Conservation (phyloP, 1,140 invertebrate species). For the Aphis craccivora region DNA sequence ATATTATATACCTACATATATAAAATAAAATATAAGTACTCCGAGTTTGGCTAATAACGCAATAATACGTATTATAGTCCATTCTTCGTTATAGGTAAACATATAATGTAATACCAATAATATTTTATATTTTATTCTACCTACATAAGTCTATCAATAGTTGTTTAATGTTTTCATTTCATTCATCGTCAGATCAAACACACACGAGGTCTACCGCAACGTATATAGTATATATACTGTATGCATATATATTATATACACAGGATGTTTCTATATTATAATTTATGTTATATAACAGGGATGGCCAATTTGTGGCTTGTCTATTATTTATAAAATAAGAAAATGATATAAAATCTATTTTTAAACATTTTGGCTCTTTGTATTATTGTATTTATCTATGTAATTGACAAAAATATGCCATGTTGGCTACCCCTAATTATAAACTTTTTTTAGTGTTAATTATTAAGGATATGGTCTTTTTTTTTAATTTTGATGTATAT, state of each 20-base stretch:
- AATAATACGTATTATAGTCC: background rate
- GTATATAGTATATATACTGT: background rate
- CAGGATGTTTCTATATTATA: background rate
- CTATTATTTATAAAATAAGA: too few species aligned
- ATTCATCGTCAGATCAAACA: background rate
- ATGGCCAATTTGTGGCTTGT: too few species aligned
- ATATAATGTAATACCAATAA: background rate
- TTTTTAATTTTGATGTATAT: background rate
- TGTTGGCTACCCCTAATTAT: too few species aligned
- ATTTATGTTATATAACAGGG: too few species aligned
- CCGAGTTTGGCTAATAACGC: background rate
- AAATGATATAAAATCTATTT: too few species aligned
- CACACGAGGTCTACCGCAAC: background rate
- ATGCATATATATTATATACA: background rate
- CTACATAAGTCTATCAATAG: background rate
- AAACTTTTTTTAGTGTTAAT: background rate
- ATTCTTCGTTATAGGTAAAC: background rate
- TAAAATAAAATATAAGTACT: background rate
- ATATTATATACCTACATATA: background rate
- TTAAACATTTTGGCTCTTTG: too few species aligned
- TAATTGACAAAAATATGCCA: too few species aligned
- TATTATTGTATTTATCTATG: too few species aligned
- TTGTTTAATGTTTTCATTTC: background rate
- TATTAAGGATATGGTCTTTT: background rate
- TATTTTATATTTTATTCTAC: background rate